Evolutionary conservation across 1,140 invertebrate genomes (phyloP).

Genomic region (Drosophila bocki): DNA sequence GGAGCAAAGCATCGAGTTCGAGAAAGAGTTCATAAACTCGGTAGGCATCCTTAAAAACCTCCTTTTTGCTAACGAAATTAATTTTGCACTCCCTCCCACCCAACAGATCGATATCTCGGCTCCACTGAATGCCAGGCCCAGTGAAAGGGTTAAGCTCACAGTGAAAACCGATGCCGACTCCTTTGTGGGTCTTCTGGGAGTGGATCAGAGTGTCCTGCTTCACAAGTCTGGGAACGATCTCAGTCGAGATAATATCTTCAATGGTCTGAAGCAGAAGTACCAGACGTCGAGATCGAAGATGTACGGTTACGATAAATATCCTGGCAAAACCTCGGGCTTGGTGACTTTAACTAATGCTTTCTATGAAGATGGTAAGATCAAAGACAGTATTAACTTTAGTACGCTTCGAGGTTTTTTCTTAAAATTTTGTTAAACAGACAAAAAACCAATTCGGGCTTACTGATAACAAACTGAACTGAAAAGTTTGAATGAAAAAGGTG

Average conservation of each 20-base stretch:
- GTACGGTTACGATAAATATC: constrained; percentile 68
- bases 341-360: constrained; percentile 80
- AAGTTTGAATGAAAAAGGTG: no score
- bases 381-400: no score
- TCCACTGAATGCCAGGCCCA: constrained; percentile 88
- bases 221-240: constrained; percentile 89
- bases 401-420: no score
- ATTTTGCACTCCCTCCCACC: constrained; percentile 74
- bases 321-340: constrained; percentile 66
- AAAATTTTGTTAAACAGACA: no score
- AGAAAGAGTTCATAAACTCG: constrained; percentile 91
- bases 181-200: constrained; percentile 92
- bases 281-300: constrained; percentile 65
- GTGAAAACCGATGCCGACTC: constrained; percentile 93
- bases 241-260: constrained; percentile 70
- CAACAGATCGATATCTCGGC: constrained; percentile 71
- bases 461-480: no score
- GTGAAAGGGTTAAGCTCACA: constrained; percentile 89
- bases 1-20: constrained; percentile 90
- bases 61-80: constrained; percentile 86
- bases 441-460: no score
- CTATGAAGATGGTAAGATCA: constrained; percentile 65
- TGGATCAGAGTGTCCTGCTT: constrained; percentile 94
- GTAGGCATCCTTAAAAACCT: constrained; percentile 85
- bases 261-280: constrained; percentile 71